Percentiles rank a stretch among this genome's conserved stretches.
Conservation (phyloP, 2,797 vertebrate genomes). For the Nyctalus aviator region DNA sequence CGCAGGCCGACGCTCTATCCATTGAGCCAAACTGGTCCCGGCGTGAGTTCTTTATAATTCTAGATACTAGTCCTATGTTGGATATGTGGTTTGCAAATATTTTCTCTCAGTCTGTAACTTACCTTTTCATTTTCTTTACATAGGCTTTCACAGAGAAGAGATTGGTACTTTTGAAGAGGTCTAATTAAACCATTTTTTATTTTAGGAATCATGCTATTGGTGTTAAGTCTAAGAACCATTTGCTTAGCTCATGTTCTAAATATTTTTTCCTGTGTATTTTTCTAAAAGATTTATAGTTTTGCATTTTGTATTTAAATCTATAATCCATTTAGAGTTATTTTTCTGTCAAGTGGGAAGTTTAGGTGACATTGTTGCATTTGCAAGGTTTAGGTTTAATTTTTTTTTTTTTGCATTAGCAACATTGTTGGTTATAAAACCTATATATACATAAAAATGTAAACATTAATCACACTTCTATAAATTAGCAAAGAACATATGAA, state of each 20-base stretch:
- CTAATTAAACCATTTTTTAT: neutral
- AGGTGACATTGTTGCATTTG: neutral
- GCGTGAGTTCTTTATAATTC: slow-evolving; percentile 7
- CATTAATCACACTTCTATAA: neutral
- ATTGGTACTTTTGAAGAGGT: slow-evolving; percentile 2
- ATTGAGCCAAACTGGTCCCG: too few relatives aligned
- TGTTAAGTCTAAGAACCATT: neutral
- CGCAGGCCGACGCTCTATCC: too few relatives aligned
- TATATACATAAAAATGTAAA: neutral
- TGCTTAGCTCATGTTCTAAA: neutral
- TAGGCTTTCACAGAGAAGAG: neutral
- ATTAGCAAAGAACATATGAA: slow-evolving; percentile 2
- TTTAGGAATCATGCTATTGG: slow-evolving; percentile 25
- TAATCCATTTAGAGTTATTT: slow-evolving; percentile 31
- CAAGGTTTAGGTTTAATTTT: neutral
- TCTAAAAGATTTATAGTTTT: slow-evolving; percentile 17
- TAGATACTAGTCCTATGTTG: neutral
- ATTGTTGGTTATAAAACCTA: neutral
- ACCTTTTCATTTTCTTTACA: slow-evolving; percentile 6
- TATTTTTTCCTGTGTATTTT: neutral
- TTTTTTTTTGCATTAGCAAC: neutral
- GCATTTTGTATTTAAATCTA: slow-evolving; percentile 5
- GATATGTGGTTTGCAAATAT: slow-evolving; percentile 18
- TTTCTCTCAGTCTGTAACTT: neutral
- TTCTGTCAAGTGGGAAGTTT: slow-evolving; percentile 40